Percentiles rank a stretch among this genome's conserved stretches.
These are phyloP conservation scores for Pygoscelis antarcticus DNA, from an alignment of 2,113 vertebrate species.

Conservation along the genomic window DNA sequence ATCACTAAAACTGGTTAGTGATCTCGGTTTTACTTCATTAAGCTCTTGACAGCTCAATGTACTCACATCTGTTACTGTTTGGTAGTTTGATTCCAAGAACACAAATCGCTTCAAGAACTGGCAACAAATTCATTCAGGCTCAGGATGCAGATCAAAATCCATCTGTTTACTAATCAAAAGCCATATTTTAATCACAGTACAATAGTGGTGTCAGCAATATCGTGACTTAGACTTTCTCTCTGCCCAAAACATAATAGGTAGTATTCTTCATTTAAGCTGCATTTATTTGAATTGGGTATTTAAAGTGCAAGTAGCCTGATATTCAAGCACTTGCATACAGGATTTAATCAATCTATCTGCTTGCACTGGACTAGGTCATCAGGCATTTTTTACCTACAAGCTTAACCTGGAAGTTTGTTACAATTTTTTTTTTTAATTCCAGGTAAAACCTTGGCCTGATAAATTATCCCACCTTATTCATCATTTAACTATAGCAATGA, in stretches of 20 bases:
- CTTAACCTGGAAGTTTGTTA: neutral
- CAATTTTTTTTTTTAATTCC: neutral
- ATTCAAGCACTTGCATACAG: neutral
- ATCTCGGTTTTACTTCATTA: slow-evolving; percentile 73
- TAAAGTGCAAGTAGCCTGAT: neutral
- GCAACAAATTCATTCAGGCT: slow-evolving; percentile 65
- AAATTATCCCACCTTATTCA: neutral
- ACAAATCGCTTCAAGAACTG: slow-evolving; percentile 68
- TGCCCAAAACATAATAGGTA: neutral
- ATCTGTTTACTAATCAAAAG: slow-evolving; percentile 77
- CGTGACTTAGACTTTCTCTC: neutral
- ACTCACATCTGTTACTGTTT: slow-evolving; percentile 74
- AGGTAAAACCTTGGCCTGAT: neutral
- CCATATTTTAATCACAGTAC: slow-evolving; percentile 52
- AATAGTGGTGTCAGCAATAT: slow-evolving; percentile 1
- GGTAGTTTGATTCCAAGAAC: slow-evolving; percentile 66
- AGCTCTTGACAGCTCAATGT: slow-evolving; percentile 74
- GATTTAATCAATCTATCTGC: neutral
- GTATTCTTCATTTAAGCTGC: neutral
- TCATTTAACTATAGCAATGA: neutral
- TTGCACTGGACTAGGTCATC: neutral
- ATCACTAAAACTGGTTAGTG: slow-evolving; percentile 47
- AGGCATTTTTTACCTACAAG: neutral
- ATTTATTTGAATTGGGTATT: neutral
- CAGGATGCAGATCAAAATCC: slow-evolving; percentile 63